Base-by-base conservation (phyloP, 2,113 vertebrate genomes). In the Echinops telfairi region DNA sequence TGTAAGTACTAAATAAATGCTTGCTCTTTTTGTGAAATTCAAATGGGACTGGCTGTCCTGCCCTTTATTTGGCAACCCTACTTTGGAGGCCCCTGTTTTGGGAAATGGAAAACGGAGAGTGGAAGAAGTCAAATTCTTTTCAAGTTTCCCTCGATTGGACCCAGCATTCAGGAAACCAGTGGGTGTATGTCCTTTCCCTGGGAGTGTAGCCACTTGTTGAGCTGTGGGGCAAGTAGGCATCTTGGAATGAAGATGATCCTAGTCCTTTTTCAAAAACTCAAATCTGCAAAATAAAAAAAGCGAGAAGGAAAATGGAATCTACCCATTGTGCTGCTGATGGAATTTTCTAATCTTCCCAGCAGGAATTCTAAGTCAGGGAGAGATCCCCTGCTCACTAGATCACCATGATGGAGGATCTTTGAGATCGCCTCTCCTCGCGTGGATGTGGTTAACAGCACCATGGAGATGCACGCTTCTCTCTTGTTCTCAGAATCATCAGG, bases 181-280 rank as follows among this genome's bases (percentile, higher is more conserved):
- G 25, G 77, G 17, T 20, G 0, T 53, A 60, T 80, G 86, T 83
- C 75, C 38, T 91, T 81, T 66, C 33, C 9, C 25, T 3, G 47
- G 47, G 47, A 53, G 47, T 11, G 47, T 6, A 31, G 31, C 19
- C 38, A 71, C 81, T 83, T 33, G 33, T 33, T 60, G 81, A 84
- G 75, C 25, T 57, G 79, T 53, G 36, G 86, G 91, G 64, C 86
- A 29, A 87, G 64, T 20, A 60, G 25, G 36, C 43, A 36, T 53
- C 78, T 93, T 89, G 78, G 73, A 87, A 68, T 77, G 40, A 84
- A 92, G 94, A 77, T 36, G 71, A 22, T n/a, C 64, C 22, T 77
- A 83, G 29, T 23, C 7, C 60, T 20, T 62, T 62, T 19, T 22
- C 5, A 62, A 20, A 62, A 62, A 62, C 22, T 53, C 47, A 53